Base-by-base conservation (phyloP, 2,888 invertebrate genomes). In the Colletes collaris region DNA sequence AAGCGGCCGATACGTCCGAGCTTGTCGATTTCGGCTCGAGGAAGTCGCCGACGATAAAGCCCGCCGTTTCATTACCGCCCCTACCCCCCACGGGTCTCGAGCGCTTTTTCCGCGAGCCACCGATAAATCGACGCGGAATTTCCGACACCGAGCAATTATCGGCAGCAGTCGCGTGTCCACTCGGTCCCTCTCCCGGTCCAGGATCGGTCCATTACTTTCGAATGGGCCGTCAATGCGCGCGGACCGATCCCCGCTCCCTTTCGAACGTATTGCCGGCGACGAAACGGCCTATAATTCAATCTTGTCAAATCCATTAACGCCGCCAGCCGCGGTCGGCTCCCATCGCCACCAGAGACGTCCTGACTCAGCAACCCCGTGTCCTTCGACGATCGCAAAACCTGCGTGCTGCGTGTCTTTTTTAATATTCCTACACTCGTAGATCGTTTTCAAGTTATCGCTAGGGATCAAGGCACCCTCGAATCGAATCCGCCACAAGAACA, bases 261-360 rank as follows among this genome's bases (percentile, higher is more conserved):
- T 19, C 76, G 55, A 77, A 71, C 82, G 72, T 81, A 82, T 75
- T 79, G 82, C 73, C 73, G 75, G 69, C 84, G 79, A 83, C 83
- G 75, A 53, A 58, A 64, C 79, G 79, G 79, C 73, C 87, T 86
- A 89, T 88, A 89, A 89, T 89, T 89, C 89, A 89, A 89, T 89
- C 87, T 88, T 89, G 89, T 87, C 87, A 89, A 89, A 89, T 89
- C 87, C 89, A 89, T 89, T 89, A 89, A 87, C 88, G 82, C 84
- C 76, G 63, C 35, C 78, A 63, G 72, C 70, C 72, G 60, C 72
- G 81, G 85, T 80, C 79, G 76, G 86, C 65, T 77, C 74, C 64
- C 76, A 63, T 82, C 74, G 81, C 56, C 66, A 58, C 63, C 64
- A 76, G 70, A 73, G 72, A 80, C 74, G 50, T 53, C 60, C 86